phyloP scores from a whole-genome alignment of 1,140 invertebrate genomes.

The Camponotus vicinus region DNA sequence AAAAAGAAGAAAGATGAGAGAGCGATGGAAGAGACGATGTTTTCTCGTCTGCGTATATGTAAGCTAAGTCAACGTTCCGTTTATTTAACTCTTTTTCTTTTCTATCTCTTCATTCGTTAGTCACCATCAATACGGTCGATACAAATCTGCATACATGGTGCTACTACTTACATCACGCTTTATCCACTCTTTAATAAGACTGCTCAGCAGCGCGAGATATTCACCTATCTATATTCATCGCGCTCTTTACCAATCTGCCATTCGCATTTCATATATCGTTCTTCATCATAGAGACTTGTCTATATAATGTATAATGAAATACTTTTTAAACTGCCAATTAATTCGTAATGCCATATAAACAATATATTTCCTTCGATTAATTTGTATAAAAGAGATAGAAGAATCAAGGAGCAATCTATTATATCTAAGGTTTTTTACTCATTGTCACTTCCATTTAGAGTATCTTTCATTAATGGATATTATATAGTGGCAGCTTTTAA shows the following conservation, averaged over 20 bases:
- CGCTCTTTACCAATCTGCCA: conserved; percentile 62
- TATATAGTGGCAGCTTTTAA: conserved; percentile 71
- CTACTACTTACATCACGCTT: conserved; percentile 75
- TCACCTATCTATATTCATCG: conserved; percentile 64
- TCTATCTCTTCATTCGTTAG: conserved; percentile 45
- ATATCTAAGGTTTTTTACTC: conserved; percentile 68
- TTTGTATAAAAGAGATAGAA: conserved; percentile 64
- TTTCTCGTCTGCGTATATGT: conserved; percentile 63
- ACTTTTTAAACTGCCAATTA: conserved; percentile 81
- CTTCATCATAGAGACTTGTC: conserved; percentile 60
- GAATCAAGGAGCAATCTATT: conserved; percentile 61
- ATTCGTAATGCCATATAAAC: conserved; percentile 80
- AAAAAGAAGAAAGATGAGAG: conserved; percentile 50
- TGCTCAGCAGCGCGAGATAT: conserved; percentile 70
- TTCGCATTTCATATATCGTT: conserved; percentile 65
- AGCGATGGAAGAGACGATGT: conserved; percentile 24
- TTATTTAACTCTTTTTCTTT: conserved; percentile 67
- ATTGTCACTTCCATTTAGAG: conserved; percentile 73
- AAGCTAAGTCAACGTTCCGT: conserved; percentile 77
- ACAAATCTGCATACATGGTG: conserved; percentile 74
- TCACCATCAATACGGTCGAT: conserved; percentile 70
- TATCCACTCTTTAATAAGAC: conserved; percentile 76
- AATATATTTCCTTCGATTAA: conserved; percentile 77
- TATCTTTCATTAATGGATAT: conserved; percentile 68
- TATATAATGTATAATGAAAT: conserved; percentile 66